Percentiles rank a stretch among this genome's conserved stretches.
phyloP scores from a whole-genome alignment of 2,797 vertebrate genomes.

The Vultur gryphus region DNA sequence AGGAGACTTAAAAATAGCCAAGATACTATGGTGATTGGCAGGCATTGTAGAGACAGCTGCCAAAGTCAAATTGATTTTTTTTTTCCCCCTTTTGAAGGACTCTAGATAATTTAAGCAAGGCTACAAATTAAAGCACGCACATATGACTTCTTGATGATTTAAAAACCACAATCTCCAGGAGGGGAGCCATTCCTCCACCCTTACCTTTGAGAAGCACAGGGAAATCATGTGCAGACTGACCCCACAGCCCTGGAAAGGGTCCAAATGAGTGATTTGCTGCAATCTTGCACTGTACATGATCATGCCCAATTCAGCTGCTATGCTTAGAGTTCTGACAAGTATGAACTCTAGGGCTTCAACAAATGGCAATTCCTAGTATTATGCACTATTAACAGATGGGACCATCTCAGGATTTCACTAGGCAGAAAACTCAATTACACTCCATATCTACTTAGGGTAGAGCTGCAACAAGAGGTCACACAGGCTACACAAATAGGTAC shows the following conservation, averaged over 20 bases:
- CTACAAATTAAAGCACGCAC: constrained; percentile 11
- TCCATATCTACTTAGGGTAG: not conserved
- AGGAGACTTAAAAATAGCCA: constrained; percentile 71
- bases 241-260: not conserved
- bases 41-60: constrained; percentile 55
- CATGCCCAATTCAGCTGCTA: not conserved
- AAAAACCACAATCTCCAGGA: not conserved
- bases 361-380: not conserved
- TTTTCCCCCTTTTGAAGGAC: constrained; percentile 61
- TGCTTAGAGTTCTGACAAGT: not conserved
- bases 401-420: not conserved
- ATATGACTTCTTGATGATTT: not conserved
- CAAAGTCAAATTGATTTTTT: constrained; percentile 69
- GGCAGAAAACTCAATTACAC: not conserved
- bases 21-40: constrained; percentile 68
- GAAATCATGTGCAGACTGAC: not conserved
- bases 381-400: not conserved
- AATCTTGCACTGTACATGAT: not conserved
- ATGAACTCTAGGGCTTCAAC: not conserved
- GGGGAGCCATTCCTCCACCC: not conserved
- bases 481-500: not conserved
- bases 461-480: not conserved
- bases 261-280: not conserved
- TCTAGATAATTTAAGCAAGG: constrained; percentile 35
- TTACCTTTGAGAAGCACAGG: not conserved